These are phyloP conservation scores for Scelioninae gen. 1 DNA, from an alignment of 2,888 invertebrate species.

Conservation along the genomic window DNA sequence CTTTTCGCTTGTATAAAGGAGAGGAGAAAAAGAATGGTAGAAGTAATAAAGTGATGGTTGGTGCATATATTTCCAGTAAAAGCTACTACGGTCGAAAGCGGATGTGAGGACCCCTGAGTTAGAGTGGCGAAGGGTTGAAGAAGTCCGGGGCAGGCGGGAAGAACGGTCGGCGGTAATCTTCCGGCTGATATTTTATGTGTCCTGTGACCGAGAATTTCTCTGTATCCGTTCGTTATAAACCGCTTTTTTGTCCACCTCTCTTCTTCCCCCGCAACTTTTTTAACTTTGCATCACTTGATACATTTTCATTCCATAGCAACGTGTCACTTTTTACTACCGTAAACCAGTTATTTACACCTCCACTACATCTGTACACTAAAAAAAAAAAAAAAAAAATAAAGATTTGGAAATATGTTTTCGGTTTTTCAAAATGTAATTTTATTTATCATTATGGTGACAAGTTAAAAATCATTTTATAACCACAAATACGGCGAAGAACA, in stretches of 20 bases:
- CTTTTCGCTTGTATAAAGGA: too few species aligned
- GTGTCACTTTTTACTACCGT: slow-evolving; percentile 56
- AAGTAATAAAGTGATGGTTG: slow-evolving; percentile 80
- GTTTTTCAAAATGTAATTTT: too few species aligned
- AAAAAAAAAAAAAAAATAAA: too few species aligned
- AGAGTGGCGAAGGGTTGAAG: slow-evolving; percentile 71
- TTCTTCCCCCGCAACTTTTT: slow-evolving; percentile 40
- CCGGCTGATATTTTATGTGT: slow-evolving; percentile 83
- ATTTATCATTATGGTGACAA: too few species aligned
- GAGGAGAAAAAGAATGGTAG: slow-evolving; percentile 53
- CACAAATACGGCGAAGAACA: too few species aligned
- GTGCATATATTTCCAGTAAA: slow-evolving; percentile 79
- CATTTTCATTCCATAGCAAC: slow-evolving; percentile 52
- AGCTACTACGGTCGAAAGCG: slow-evolving; percentile 78
- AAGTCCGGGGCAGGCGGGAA: slow-evolving; percentile 72
- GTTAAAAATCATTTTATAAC: too few species aligned
- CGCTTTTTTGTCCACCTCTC: slow-evolving; percentile 45
- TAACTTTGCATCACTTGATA: slow-evolving; percentile 20
- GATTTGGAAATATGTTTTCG: too few species aligned
- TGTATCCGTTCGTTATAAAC: slow-evolving; percentile 63
- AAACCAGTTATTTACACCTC: slow-evolving; percentile 66
- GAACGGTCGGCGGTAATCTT: slow-evolving; percentile 80
- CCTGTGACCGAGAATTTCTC: slow-evolving; percentile 76
- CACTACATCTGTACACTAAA: slow-evolving; percentile 54
- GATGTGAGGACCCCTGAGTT: slow-evolving; percentile 74